These are phyloP conservation scores for Equus przewalskii DNA, from an alignment of 2,113 vertebrate genomes.

Conservation along the genomic window DNA sequence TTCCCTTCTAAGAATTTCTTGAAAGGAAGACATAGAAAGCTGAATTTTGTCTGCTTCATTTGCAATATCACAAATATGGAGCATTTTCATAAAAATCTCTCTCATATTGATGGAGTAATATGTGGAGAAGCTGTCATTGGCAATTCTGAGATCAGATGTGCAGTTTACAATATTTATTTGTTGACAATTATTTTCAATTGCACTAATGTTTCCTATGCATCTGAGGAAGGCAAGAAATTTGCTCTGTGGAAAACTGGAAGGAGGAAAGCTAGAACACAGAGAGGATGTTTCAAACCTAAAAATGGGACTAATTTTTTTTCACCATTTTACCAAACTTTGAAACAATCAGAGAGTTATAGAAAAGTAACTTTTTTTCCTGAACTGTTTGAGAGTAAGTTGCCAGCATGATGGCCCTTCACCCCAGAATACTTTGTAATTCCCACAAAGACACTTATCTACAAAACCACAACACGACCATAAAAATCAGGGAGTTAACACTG, in stretches of 20 bases:
- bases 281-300: not conserved
- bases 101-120: not conserved
- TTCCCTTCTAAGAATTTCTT: not conserved
- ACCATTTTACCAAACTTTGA: not conserved
- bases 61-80: not conserved
- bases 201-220: not conserved
- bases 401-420: not conserved
- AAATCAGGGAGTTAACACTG: not conserved
- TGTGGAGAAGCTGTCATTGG: not conserved
- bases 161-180: not conserved
- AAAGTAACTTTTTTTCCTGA: not conserved
- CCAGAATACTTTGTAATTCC: not conserved
- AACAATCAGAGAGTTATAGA: not conserved
- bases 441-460: not conserved
- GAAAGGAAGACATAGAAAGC: constrained; percentile 6
- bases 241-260: not conserved
- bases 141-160: not conserved
- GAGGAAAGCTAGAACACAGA: not conserved
- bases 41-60: not conserved
- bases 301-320: not conserved
- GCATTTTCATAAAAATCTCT: not conserved
- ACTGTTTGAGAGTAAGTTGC: not conserved
- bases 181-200: not conserved
- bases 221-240: not conserved
- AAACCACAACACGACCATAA: not conserved